phyloP scores from a whole-genome alignment of 2,113 vertebrate genomes.

The Bubo bubo region DNA sequence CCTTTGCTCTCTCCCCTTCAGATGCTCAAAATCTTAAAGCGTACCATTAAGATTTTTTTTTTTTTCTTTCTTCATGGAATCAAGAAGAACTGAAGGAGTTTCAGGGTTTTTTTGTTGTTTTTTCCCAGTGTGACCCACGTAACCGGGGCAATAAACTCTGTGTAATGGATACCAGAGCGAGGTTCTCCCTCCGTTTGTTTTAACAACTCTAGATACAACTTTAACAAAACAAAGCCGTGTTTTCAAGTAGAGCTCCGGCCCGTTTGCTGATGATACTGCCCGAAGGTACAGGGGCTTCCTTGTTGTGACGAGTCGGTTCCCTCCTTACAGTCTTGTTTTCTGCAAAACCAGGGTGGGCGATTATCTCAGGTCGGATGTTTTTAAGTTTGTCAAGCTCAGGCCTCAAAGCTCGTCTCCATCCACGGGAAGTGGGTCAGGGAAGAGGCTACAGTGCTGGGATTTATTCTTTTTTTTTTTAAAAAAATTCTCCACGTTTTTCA shows the following conservation, averaged over 20 bases:
- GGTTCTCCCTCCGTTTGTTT: background rate
- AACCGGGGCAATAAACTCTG: too few relatives aligned
- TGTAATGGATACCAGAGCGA: fast-evolving
- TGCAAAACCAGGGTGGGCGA: background rate
- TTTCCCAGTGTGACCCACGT: background rate
- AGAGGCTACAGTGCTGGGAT: fast-evolving
- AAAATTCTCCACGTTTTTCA: background rate
- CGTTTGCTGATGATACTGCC: background rate
- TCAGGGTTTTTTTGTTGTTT: background rate
- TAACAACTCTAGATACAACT: fast-evolving
- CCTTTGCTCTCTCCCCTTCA: background rate
- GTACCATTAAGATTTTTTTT: too few relatives aligned
- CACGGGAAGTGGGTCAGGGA: background rate
- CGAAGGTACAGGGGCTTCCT: background rate
- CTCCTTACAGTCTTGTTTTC: fast-evolving
- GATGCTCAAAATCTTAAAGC: background rate
- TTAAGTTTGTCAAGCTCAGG: fast-evolving
- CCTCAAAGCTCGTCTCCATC: background rate
- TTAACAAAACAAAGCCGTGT: background rate
- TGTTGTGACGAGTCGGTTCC: fast-evolving
- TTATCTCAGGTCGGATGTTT: fast-evolving
- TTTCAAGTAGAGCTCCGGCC: background rate
- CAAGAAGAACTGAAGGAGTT: background rate
- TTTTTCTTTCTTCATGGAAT: background rate
- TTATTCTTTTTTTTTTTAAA: background rate